Conservation (phyloP, 2,113 vertebrate genomes). For the Himantopus leucocephalus region DNA sequence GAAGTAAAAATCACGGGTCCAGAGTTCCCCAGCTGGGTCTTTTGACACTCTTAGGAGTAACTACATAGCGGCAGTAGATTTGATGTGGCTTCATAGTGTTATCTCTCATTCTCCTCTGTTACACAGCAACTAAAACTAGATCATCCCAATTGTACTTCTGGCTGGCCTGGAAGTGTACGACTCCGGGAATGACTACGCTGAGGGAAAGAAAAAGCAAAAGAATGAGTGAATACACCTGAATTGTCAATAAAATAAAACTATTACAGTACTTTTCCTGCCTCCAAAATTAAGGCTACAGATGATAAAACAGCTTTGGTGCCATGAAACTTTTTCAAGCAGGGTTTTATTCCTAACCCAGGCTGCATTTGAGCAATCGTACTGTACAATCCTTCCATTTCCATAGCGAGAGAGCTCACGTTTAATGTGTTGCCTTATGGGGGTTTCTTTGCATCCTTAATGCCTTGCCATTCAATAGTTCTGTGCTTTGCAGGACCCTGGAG, state of each 20-base stretch:
- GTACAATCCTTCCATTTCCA: constrained; percentile 48
- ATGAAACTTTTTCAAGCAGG: background rate
- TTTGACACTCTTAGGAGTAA: background rate
- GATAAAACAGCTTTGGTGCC: background rate
- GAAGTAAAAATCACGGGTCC: background rate
- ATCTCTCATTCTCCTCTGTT: background rate
- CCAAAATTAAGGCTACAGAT: background rate
- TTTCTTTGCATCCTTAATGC: constrained; percentile 69
- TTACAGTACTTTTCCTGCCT: constrained; percentile 14
- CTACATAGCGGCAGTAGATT: background rate
- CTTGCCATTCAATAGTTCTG: constrained; percentile 63
- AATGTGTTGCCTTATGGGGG: constrained; percentile 57
- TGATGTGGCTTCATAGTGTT: background rate
- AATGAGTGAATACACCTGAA: background rate
- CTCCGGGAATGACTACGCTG: background rate
- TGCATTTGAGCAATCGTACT: constrained; percentile 40
- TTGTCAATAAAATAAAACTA: background rate
- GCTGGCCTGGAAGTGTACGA: background rate
- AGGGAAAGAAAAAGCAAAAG: background rate
- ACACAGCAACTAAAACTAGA: background rate
- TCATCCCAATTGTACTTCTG: background rate
- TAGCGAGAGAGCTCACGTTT: constrained; percentile 49
- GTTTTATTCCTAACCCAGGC: constrained; percentile 48
- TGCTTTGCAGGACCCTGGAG: constrained; percentile 68
- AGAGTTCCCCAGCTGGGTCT: background rate